Base-by-base conservation (phyloP, 2,888 invertebrate species). In the Pogonocherus hispidulus region DNA sequence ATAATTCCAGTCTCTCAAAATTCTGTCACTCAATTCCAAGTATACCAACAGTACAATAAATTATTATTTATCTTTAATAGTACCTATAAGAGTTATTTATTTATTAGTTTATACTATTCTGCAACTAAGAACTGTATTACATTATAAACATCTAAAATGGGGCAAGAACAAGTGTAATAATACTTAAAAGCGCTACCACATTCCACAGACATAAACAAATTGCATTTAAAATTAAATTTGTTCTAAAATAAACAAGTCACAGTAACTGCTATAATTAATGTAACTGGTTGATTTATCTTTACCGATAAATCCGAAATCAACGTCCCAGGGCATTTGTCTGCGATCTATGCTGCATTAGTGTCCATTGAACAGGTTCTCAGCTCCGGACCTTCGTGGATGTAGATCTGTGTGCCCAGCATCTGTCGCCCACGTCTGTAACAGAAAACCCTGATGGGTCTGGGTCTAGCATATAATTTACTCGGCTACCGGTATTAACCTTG, bases 361-460 rank as follows among this genome's bases (percentile, higher is more conserved):
- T 66, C 59, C 63, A 66, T 54, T 57, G 57, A 65, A 66, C 69
- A 66, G 69, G 69, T 66, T 62, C 64, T 27, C 41, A n/a, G n/a
- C 41, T 41, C 41, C n/a, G 46, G 54, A 49, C 44, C 51, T 63
- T 41, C 66, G 44, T 32, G 62, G 66, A 49, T 70, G 65, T n/a
- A n/a, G n/a, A n/a, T n/a, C n/a, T n/a, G 47, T 56, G 41, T 57
- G 59, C 60, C 60, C 41, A 27, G 47, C 49, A 20, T 65, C 54
- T 68, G 77, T 76, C 78, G 78, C 78, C 75, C 74, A 59, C 66
- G 49, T 74, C 80, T 80, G 80, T 63, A 81, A 81, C 79, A 80
- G 74, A 78, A 74, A 76, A 76, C 69, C 74, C 72, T 76, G 57
- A 74, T 71, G 71, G 67, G 69, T 68, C 73, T 71, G 69, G 71